Percentiles rank a stretch among this genome's conserved stretches.
phyloP scores from a whole-genome alignment of 1,140 invertebrate species.

The Triops cancriformis region DNA sequence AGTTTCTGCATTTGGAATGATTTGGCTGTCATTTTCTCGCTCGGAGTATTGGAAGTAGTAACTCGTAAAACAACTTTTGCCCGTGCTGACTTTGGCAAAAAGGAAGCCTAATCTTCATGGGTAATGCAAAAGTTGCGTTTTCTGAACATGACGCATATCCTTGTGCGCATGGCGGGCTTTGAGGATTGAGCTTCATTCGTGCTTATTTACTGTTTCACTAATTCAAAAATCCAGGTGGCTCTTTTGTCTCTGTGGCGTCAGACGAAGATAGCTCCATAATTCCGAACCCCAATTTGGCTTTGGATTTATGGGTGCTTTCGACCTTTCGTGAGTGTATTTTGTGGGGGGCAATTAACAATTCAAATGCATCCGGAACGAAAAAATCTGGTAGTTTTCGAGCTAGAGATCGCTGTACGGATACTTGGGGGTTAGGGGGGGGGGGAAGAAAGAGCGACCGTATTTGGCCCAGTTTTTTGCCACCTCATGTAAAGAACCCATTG shows the following conservation, averaged over 20 bases:
- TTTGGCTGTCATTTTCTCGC: neutral
- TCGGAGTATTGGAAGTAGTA: neutral
- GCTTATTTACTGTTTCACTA: neutral
- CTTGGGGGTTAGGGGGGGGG: too few relatives aligned
- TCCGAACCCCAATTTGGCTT: neutral
- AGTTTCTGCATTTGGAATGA: neutral
- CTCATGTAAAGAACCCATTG: neutral
- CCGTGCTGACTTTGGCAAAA: neutral
- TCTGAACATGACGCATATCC: neutral
- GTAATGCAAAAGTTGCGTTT: neutral
- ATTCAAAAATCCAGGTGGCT: neutral
- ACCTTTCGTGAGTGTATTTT: constrained; percentile 4
- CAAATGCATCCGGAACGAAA: neutral
- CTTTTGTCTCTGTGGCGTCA: neutral
- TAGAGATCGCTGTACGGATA: neutral
- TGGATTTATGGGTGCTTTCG: constrained; percentile 1
- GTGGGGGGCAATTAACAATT: neutral
- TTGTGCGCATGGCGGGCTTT: neutral
- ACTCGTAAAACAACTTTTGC: neutral
- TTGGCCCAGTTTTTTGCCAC: constrained; percentile 1
- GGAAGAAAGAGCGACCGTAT: neutral
- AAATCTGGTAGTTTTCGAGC: neutral
- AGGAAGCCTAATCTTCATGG: neutral
- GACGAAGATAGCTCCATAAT: neutral
- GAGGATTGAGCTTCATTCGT: neutral